Conservation (phyloP, 2,888 invertebrate species). For the Agriopis aurantiaria region DNA sequence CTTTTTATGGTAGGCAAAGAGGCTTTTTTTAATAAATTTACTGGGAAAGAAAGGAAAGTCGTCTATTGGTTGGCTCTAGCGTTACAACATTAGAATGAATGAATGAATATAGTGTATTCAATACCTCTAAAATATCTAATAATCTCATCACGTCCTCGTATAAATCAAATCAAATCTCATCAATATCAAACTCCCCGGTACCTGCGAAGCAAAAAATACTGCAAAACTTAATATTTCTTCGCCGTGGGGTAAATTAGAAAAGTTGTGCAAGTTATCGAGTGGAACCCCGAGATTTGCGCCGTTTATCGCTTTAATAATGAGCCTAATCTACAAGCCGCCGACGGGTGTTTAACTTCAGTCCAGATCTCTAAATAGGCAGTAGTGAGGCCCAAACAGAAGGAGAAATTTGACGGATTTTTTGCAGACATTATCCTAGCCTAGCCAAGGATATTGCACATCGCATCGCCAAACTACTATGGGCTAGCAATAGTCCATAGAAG, state of each 20-base stretch:
- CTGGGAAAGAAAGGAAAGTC: too few relatives aligned
- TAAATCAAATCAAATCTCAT: slow-evolving; percentile 17
- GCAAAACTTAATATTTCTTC: slow-evolving; percentile 40
- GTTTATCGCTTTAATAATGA: slow-evolving; percentile 54
- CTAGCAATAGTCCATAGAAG: too few relatives aligned
- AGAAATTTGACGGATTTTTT: background rate
- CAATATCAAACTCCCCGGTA: slow-evolving; percentile 15
- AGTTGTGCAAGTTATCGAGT: slow-evolving; percentile 57
- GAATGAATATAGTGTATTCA: too few relatives aligned
- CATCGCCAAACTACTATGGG: too few relatives aligned
- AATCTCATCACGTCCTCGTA: background rate
- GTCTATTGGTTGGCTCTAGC: too few relatives aligned
- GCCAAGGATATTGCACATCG: too few relatives aligned
- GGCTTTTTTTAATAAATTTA: too few relatives aligned
- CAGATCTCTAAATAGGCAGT: slow-evolving; percentile 17
- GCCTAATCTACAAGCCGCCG: slow-evolving; percentile 38
- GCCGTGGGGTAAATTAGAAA: slow-evolving; percentile 60
- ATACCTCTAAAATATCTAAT: background rate
- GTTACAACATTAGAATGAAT: too few relatives aligned
- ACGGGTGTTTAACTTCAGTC: slow-evolving; percentile 31
- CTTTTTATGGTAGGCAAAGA: too few relatives aligned
- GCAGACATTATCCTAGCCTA: too few relatives aligned
- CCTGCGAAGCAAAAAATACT: slow-evolving; percentile 37
- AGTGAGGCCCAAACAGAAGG: background rate
- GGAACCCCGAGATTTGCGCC: slow-evolving; percentile 43